Percentiles rank a stretch among this genome's conserved stretches.
Conservation (phyloP, 2,113 vertebrate species). For the Verasper variegatus region DNA sequence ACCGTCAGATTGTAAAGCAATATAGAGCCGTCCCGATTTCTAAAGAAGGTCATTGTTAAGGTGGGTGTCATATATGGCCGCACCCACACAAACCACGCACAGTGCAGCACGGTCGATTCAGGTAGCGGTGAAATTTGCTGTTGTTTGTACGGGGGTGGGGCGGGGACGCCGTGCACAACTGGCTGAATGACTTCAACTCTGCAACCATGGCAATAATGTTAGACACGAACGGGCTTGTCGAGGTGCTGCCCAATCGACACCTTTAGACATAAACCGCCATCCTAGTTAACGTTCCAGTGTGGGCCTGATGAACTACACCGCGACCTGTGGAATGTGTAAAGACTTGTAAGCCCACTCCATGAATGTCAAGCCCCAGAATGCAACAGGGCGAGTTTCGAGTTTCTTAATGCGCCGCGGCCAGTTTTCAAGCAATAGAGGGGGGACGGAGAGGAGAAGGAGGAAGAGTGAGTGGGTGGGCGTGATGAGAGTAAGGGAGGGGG, state of each 20-base stretch:
- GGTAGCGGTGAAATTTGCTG: slow-evolving; percentile 16
- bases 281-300: slow-evolving; percentile 7
- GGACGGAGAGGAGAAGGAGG: slow-evolving; percentile 19
- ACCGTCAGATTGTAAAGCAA: slow-evolving; percentile 45
- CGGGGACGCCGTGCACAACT: slow-evolving; percentile 3
- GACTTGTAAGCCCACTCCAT: slow-evolving; percentile 4
- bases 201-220: slow-evolving; percentile 26
- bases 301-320: slow-evolving; percentile 19
- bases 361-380: slow-evolving; percentile 45
- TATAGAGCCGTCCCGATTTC: slow-evolving; percentile 30
- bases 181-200: slow-evolving; percentile 28
- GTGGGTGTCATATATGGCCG: slow-evolving; percentile 13
- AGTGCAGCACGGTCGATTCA: background rate
- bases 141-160: slow-evolving; percentile 23
- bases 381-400: slow-evolving; percentile 16
- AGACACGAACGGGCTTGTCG: slow-evolving; percentile 37
- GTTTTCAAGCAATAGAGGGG: slow-evolving; percentile 5
- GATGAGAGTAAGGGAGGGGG: slow-evolving; percentile 43
- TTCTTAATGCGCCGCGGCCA: background rate
- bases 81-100: slow-evolving; percentile 15
- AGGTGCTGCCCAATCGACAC: slow-evolving; percentile 25
- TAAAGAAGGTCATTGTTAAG: slow-evolving; percentile 25
- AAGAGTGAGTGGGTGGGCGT: slow-evolving; percentile 59
- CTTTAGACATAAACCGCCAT: slow-evolving; percentile 16
- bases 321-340: slow-evolving; percentile 53